These are phyloP conservation scores for Adela reaumurella DNA, from an alignment of 2,888 invertebrate species.

Conservation along the genomic window DNA sequence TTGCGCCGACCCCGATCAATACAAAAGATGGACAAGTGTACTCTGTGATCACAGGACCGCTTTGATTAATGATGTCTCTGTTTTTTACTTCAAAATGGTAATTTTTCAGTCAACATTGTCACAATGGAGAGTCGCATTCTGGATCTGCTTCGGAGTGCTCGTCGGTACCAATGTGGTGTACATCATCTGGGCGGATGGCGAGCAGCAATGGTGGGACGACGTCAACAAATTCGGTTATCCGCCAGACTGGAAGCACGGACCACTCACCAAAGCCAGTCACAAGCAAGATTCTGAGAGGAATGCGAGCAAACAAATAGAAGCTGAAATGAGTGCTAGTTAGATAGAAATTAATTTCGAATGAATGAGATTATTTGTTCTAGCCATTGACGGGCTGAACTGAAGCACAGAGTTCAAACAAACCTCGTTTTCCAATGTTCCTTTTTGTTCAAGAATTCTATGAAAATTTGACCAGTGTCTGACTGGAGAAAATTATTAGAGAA, in stretches of 20 bases:
- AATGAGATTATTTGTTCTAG: too few species aligned
- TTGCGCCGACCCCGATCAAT: too few species aligned
- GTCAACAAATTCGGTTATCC: constrained; percentile 50
- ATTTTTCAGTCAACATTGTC: constrained; percentile 52
- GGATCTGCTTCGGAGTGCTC: constrained; percentile 67
- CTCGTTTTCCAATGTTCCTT: too few species aligned
- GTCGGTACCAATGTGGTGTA: constrained; percentile 63
- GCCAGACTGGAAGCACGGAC: constrained; percentile 38
- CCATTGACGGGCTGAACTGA: too few species aligned
- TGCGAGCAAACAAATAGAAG: constrained; percentile 17
- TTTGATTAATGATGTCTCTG: too few species aligned
- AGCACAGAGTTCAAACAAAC: too few species aligned
- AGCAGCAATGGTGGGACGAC: constrained; percentile 72
- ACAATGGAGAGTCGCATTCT: constrained; percentile 71
- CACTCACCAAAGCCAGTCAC: constrained; percentile 27
- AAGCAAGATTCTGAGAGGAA: constrained; percentile 34
- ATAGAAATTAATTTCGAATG: neutral
- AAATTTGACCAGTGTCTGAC: too few species aligned
- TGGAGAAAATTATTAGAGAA: too few species aligned
- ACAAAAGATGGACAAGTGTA: too few species aligned
- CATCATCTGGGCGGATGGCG: constrained; percentile 64
- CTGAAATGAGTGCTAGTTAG: neutral
- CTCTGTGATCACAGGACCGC: too few species aligned
- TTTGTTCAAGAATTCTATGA: too few species aligned
- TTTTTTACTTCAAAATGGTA: too few species aligned